Conservation (phyloP, 2,888 invertebrate species). For the Crepidodera aurea region DNA sequence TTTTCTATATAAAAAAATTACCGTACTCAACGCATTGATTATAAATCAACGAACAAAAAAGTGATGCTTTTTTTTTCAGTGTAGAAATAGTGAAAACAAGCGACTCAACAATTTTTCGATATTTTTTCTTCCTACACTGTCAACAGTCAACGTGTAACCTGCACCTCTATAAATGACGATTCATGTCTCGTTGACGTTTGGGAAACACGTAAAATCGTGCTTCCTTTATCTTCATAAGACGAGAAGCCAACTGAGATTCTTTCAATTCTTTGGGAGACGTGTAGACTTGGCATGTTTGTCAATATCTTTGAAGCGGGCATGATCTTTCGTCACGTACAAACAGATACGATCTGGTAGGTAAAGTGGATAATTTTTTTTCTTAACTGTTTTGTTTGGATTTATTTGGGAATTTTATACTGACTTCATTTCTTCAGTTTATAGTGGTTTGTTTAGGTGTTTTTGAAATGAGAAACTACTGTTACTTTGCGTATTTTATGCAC, state of each 20-base stretch:
- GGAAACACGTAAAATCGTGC: conserved; percentile 42
- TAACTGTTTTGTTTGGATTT: neutral
- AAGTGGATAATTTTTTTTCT: conserved; percentile 18
- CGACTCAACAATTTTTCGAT: neutral
- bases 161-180: conserved; percentile 38
- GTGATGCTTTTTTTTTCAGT: too few species aligned
- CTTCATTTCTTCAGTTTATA: too few species aligned
- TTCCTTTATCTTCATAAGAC: conserved; percentile 38
- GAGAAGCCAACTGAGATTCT: conserved; percentile 22
- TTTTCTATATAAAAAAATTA: too few species aligned
- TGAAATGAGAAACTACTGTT: too few species aligned
- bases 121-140: conserved; percentile 15
- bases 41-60: too few species aligned
- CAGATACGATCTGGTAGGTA: conserved; percentile 14
- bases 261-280: conserved; percentile 23
- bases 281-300: conserved; percentile 28
- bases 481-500: too few species aligned
- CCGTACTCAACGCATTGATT: too few species aligned
- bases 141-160: conserved; percentile 1
- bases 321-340: conserved; percentile 27
- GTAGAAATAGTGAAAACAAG: too few species aligned
- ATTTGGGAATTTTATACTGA: too few species aligned
- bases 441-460: too few species aligned
- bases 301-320: conserved; percentile 22
- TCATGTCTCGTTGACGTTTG: conserved; percentile 45